Evolutionary conservation across 2,113 vertebrate species (phyloP), one percentile per base, ranked within the genome.

Genomic region (Camelus bactrianus): DNA sequence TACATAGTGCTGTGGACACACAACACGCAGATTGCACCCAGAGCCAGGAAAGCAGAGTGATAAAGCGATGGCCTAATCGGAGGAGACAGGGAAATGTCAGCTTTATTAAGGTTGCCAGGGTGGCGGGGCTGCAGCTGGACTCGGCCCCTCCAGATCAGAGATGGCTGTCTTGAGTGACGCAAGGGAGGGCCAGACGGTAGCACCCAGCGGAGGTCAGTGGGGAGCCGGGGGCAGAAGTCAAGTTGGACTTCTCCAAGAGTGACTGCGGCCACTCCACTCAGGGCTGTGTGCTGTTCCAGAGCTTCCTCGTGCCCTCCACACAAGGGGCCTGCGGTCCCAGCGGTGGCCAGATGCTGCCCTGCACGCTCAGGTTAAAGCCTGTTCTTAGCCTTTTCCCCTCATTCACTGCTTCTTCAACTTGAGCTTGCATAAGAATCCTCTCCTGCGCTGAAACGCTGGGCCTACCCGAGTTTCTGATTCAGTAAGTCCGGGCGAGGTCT

Each of bases 1-100:
- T 99, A 98, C 98, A 98, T 97, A 98, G 98, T 98, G 97, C 98
- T 98, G 95, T 94, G 98, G 98, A 97, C 98, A 98, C 98, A 98
- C 98, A 97, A 97, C 98, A 97, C 42, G 6, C 52, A 92, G 97
- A 98, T 98, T 98, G 97, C 96, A 96, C 88, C 96, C 86, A 24
- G 93, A 97, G 97, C 94, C 98, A 97, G 73, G 38, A 96, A 60
- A 97, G 97, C 96, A 35, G 94, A 32, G 58, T 98, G 98, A 98
- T 98, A 77, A 98, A 99, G 98, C 73, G 19, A 20, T 9, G 91
- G 76, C 69, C 97, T 98, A 98, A 99, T 98, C 94, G 48, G 87
- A 98, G 98, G 97, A 98, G 98, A 98, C 98, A 98, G 97, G 98
- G 98, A 98, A 98, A 98, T 98, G 98, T 98, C 93, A 56, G 89